Conservation (phyloP, 1,140 invertebrate species). For the Anoplophora glabripennis region DNA sequence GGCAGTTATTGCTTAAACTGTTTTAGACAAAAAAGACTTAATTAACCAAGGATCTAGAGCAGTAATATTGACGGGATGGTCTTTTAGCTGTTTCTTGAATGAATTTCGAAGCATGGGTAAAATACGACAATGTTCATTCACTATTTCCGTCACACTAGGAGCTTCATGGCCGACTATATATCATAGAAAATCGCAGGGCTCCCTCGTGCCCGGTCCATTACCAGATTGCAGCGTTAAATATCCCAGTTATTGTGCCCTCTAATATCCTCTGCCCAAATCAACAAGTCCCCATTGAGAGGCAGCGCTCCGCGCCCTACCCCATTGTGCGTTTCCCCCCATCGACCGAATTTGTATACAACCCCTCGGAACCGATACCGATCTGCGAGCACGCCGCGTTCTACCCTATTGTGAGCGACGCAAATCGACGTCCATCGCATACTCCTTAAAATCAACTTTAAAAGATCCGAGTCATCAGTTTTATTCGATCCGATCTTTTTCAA, state of each 20-base stretch:
- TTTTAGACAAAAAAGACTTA: no score
- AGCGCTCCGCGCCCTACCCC: conserved; percentile 22
- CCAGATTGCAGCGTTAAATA: conserved; percentile 41
- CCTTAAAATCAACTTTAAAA: conserved; percentile 3
- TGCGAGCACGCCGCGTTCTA: background rate
- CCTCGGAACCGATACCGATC: background rate
- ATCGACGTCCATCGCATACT: conserved; percentile 4
- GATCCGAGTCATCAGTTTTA: no score
- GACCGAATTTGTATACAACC: background rate
- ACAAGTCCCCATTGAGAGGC: conserved; percentile 37
- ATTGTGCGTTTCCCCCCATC: conserved; percentile 22
- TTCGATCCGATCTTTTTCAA: no score
- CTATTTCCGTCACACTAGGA: no score
- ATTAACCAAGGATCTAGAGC: no score
- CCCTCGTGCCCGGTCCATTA: conserved; percentile 18
- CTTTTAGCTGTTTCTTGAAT: no score
- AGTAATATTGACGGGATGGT: no score
- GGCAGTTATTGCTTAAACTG: no score
- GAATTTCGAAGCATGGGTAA: no score
- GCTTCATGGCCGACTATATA: no score
- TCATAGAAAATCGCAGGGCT: no score
- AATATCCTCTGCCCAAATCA: conserved; percentile 37
- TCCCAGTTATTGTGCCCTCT: conserved; percentile 23
- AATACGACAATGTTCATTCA: no score
- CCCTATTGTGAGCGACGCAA: background rate